Percentiles rank a stretch among this genome's conserved stretches.
Evolutionary conservation across 2,888 invertebrate genomes (phyloP).

Genomic region (Agriotes lineatus): DNA sequence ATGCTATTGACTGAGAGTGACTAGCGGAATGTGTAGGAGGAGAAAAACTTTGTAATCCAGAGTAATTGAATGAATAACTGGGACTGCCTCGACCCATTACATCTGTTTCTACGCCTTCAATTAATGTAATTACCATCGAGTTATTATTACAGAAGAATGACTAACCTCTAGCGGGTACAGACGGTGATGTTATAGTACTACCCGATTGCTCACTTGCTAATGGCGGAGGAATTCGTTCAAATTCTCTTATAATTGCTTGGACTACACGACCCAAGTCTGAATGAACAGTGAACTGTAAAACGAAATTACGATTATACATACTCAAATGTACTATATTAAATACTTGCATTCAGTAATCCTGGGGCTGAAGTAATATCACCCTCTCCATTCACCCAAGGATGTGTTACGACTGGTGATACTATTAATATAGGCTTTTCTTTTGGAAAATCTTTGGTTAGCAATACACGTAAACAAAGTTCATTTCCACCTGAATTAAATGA

Average conservation of each 20-base stretch:
- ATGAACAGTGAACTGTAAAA: constrained; percentile 76
- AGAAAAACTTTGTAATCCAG: constrained; percentile 54
- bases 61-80: constrained; percentile 48
- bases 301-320: not conserved
- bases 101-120: constrained; percentile 55
- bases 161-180: constrained; percentile 34
- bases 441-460: constrained; percentile 79
- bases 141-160: not conserved
- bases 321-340: not conserved
- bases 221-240: constrained; percentile 75
- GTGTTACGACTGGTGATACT: constrained; percentile 75
- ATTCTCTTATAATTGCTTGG: constrained; percentile 84
- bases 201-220: constrained; percentile 53
- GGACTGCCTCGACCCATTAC: constrained; percentile 57
- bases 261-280: constrained; percentile 86
- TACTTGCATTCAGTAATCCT: constrained; percentile 77
- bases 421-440: constrained; percentile 79
- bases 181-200: constrained; percentile 45
- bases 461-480: constrained; percentile 76
- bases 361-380: constrained; percentile 81
- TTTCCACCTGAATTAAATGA: constrained; percentile 76
- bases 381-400: constrained; percentile 79
- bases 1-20: constrained; percentile 58
- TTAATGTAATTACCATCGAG: not conserved
- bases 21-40: constrained; percentile 51